Conservation (phyloP, 2,797 vertebrate genomes). For the Acanthis flammea region DNA sequence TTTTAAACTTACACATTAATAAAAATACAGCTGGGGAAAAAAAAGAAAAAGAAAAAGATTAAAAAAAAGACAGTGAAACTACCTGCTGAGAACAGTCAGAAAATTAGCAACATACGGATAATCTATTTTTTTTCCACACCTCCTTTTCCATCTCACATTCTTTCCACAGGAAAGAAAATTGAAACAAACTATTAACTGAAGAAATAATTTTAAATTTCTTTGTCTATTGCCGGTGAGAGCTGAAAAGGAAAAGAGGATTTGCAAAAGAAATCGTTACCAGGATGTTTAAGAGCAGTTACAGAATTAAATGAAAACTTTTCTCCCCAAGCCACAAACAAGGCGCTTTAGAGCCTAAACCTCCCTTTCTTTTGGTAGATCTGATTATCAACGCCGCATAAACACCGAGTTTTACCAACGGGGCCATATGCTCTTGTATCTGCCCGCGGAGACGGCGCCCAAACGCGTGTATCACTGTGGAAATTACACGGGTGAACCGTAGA, state of each 20-base stretch:
- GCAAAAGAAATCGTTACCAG: background rate
- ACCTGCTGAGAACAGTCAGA: background rate
- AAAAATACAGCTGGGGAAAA: background rate
- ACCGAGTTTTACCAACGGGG: background rate
- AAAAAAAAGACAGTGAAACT: background rate
- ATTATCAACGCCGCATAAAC: background rate
- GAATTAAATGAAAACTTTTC: constrained; percentile 50
- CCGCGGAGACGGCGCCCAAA: background rate
- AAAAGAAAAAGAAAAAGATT: background rate
- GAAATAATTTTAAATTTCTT: background rate
- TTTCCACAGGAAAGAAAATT: background rate
- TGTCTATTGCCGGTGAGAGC: background rate
- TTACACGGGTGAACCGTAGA: background rate
- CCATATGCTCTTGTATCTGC: background rate
- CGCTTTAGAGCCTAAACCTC: background rate
- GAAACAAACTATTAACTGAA: background rate
- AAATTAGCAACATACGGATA: background rate
- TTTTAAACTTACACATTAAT: background rate
- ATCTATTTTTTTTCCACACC: background rate
- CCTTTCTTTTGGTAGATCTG: background rate
- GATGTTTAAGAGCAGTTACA: background rate
- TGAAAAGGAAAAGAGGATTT: background rate
- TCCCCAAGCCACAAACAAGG: constrained; percentile 21
- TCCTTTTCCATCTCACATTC: accelerated
- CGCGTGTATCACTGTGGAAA: background rate